Percentiles rank a stretch among this genome's conserved stretches.
phyloP scores from a whole-genome alignment of 1,140 invertebrate genomes.

The Ephestia elutella region DNA sequence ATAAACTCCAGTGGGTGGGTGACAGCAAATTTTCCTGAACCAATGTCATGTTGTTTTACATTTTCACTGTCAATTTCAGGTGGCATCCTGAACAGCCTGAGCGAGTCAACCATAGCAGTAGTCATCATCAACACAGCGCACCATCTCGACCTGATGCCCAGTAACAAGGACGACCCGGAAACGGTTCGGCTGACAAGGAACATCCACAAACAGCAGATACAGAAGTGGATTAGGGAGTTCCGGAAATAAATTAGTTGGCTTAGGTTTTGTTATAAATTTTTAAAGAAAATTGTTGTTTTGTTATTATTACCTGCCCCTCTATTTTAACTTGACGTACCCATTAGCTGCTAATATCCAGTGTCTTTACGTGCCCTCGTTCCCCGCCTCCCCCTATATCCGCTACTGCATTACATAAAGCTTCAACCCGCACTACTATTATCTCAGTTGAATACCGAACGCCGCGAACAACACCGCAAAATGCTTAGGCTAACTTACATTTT shows the following conservation, averaged over 20 bases:
- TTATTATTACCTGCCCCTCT: too few species aligned
- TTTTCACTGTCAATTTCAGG: too few species aligned
- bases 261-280: not conserved
- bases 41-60: too few species aligned
- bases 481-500: not conserved
- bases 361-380: too few species aligned
- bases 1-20: too few species aligned
- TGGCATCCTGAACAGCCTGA: constrained; percentile 85
- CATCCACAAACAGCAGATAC: constrained; percentile 80
- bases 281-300: not conserved
- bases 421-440: not conserved
- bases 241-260: constrained; percentile 20
- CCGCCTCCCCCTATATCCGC: too few species aligned
- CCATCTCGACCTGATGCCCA: constrained; percentile 90
- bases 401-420: constrained; percentile 28
- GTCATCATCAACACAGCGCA: constrained; percentile 93
- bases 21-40: too few species aligned
- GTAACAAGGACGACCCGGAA: constrained; percentile 81
- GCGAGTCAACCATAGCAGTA: constrained; percentile 80
- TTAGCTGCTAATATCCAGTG: too few species aligned
- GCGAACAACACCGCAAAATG: constrained; percentile 1
- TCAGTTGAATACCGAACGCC: constrained; percentile 1
- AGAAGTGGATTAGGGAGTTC: constrained; percentile 78
- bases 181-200: constrained; percentile 81
- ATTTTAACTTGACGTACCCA: too few species aligned